A percentile compares a stretch with the other conserved stretches of the same genome.
These are phyloP conservation scores for Pachycephala philippinensis DNA, from an alignment of 2,113 vertebrate species.

Conservation along the genomic window DNA sequence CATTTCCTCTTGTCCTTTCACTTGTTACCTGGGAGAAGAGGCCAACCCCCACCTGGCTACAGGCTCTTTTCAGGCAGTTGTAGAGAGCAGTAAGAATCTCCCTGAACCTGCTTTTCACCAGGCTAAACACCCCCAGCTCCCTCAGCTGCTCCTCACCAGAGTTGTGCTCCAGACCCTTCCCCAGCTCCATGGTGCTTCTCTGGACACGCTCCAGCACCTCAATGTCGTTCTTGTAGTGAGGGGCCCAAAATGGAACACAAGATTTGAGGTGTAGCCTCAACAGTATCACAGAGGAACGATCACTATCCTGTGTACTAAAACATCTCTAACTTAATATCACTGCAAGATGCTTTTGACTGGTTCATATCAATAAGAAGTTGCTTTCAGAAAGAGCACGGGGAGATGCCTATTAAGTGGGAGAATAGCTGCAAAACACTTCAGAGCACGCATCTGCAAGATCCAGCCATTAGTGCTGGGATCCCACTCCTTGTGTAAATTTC, in stretches of 20 bases:
- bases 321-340: background rate
- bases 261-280: background rate
- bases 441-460: background rate
- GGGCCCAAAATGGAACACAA: background rate
- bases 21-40: background rate
- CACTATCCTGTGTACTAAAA: background rate
- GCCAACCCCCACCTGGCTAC: fast-evolving
- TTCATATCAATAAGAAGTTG: background rate
- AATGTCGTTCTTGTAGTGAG: background rate
- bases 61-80: background rate
- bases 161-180: background rate
- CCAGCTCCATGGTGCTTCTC: background rate
- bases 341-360: background rate
- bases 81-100: background rate
- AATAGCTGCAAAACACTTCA: background rate
- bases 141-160: background rate
- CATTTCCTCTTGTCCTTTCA: background rate
- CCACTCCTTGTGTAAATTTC: background rate
- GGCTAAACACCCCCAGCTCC: background rate
- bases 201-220: fast-evolving
- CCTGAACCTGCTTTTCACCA: background rate
- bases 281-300: background rate
- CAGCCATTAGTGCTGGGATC: background rate
- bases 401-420: background rate
- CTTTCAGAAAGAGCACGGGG: background rate